Percentiles rank a stretch among this genome's conserved stretches.
These are phyloP conservation scores for Capitulum mitella DNA, from an alignment of 2,888 invertebrate species.

Conservation along the genomic window DNA sequence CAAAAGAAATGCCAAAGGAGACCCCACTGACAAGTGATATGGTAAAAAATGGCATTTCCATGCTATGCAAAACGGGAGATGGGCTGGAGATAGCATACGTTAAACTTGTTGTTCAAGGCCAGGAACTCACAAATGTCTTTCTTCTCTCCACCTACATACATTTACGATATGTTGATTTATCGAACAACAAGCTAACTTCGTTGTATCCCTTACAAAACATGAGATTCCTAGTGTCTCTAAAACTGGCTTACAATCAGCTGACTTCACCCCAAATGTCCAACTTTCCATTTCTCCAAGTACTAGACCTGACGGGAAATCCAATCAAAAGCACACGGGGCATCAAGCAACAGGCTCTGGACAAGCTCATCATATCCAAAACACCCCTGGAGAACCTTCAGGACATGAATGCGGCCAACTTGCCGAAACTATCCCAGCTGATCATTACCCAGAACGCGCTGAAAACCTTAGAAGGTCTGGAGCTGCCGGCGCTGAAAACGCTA, in stretches of 20 bases:
- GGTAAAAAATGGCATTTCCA: neutral
- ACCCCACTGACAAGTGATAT: neutral
- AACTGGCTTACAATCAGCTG: neutral
- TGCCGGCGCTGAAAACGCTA: neutral
- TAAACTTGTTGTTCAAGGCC: neutral
- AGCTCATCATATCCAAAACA: neutral
- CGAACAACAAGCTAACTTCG: neutral
- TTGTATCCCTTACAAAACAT: neutral
- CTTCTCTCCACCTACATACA: neutral
- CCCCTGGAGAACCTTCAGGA: neutral
- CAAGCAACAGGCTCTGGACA: neutral
- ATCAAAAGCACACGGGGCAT: neutral
- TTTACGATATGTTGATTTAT: neutral
- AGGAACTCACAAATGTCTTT: neutral
- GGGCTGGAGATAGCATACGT: slow-evolving; percentile 1
- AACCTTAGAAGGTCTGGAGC: neutral
- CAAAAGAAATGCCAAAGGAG: neutral
- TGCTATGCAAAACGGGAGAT: slow-evolving; percentile 12
- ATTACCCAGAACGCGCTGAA: neutral
- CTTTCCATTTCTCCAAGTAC: neutral
- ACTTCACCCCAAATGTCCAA: neutral
- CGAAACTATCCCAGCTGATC: neutral
- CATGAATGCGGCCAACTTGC: neutral
- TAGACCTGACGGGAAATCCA: neutral
- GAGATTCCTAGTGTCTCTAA: neutral